Percentiles rank a stretch among this genome's conserved stretches.
These are phyloP conservation scores for Dryobates pubescens DNA, from an alignment of 2,797 vertebrate genomes.

Conservation along the genomic window DNA sequence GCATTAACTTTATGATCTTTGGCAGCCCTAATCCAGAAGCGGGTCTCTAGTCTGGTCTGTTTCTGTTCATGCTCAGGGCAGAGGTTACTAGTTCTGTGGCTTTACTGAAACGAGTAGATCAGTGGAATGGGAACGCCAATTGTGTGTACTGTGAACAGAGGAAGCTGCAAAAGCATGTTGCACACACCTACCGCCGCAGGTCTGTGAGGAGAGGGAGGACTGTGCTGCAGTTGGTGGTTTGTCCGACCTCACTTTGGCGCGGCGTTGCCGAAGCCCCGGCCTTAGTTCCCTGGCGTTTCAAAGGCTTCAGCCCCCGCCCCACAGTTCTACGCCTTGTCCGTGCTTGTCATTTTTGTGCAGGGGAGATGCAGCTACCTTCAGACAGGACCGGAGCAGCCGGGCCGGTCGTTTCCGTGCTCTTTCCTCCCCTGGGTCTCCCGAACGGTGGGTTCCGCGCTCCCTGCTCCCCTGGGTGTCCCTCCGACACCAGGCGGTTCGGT, in stretches of 20 bases:
- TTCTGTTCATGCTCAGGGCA: background rate
- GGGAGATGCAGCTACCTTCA: fast-evolving
- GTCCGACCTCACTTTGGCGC: fast-evolving
- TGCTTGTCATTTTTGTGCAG: background rate
- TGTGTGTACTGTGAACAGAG: background rate
- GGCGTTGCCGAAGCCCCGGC: fast-evolving
- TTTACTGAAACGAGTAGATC: background rate
- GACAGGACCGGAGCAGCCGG: background rate
- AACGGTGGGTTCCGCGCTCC: too few relatives aligned
- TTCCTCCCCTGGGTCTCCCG: too few relatives aligned
- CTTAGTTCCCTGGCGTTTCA: background rate
- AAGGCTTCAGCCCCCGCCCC: fast-evolving
- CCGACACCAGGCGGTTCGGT: too few relatives aligned
- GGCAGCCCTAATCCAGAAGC: background rate
- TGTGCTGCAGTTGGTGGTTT: background rate
- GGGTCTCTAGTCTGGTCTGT: background rate
- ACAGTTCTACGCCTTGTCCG: fast-evolving
- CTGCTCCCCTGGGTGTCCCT: too few relatives aligned
- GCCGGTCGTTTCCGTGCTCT: background rate
- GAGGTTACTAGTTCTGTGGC: background rate
- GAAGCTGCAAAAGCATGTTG: background rate
- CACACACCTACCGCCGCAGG: fast-evolving
- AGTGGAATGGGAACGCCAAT: background rate
- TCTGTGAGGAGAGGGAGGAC: background rate
- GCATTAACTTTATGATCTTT: background rate